phyloP scores from a whole-genome alignment of 30 jellyfish, hydroid and myxozoan species.

The Mastigias papua region DNA sequence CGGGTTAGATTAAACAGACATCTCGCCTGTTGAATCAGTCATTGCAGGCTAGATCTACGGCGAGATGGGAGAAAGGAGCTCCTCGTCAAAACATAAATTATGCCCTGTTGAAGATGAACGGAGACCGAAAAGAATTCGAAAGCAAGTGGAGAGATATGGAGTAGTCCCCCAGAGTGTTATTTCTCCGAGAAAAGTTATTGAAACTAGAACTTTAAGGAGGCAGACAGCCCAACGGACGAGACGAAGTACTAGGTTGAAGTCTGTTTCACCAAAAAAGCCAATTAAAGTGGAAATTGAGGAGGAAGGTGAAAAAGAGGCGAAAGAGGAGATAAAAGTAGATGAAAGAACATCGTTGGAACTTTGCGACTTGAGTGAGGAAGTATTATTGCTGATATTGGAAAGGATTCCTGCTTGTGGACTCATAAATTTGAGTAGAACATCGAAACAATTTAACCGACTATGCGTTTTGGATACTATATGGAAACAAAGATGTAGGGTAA shows the following conservation, averaged over 20 bases:
- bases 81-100: slow-evolving; percentile 10
- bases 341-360: slow-evolving; percentile 60
- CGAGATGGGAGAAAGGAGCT: slow-evolving; percentile 57
- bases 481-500: slow-evolving; percentile 97
- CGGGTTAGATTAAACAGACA: slow-evolving; percentile 71
- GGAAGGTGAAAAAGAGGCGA: slow-evolving; percentile 23
- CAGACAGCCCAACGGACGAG: slow-evolving; percentile 5
- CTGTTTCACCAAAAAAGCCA: slow-evolving; percentile 12
- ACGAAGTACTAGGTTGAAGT: background rate
- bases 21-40: slow-evolving; percentile 72
- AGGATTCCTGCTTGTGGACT: slow-evolving; percentile 95
- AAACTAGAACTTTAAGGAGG: slow-evolving; percentile 38
- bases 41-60: slow-evolving; percentile 53
- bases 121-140: slow-evolving; percentile 59
- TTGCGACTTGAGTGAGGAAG: slow-evolving; percentile 91
- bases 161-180: slow-evolving; percentile 27
- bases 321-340: slow-evolving; percentile 13
- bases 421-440: slow-evolving; percentile 84
- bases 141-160: slow-evolving; percentile 68
- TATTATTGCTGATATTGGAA: slow-evolving; percentile 80
- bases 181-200: slow-evolving; percentile 24
- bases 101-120: slow-evolving; percentile 33
- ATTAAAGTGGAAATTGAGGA: slow-evolving; percentile 23
- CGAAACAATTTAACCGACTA: slow-evolving; percentile 84
- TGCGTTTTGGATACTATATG: slow-evolving; percentile 92